Conservation (phyloP, 2,888 invertebrate species). For the Liopterus haemorrhoidalis region DNA sequence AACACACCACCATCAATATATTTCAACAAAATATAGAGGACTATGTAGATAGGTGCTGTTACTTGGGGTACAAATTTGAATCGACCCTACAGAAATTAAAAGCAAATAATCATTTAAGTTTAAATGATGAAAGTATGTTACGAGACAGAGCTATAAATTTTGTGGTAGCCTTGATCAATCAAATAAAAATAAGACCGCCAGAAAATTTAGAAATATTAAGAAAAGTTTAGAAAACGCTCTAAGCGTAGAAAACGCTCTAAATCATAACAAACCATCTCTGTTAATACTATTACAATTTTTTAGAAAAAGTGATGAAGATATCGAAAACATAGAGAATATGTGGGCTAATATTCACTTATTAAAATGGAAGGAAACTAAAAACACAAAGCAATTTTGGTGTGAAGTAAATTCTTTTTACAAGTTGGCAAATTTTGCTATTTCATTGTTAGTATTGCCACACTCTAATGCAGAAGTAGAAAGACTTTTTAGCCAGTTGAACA, state of each 20-base stretch:
- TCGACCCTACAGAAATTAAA: neutral
- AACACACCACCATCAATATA: neutral
- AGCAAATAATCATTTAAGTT: slow-evolving; percentile 1
- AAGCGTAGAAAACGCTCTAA: neutral
- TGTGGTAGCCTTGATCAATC: neutral
- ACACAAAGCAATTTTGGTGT: slow-evolving; percentile 3
- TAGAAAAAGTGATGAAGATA: slow-evolving; percentile 7
- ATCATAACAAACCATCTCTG: neutral
- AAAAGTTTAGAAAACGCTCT: neutral
- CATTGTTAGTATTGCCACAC: no score
- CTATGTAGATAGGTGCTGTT: slow-evolving; percentile 14
- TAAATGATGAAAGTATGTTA: neutral
- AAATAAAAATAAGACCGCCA: neutral
- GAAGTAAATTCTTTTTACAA: slow-evolving; percentile 6
- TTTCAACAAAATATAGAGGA: slow-evolving; percentile 1
- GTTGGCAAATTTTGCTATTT: no score
- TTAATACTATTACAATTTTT: neutral
- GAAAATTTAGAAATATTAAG: slow-evolving; percentile 1
- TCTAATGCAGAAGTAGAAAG: no score
- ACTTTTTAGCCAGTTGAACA: no score
- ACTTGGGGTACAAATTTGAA: slow-evolving; percentile 13
- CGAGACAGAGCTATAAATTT: neutral
- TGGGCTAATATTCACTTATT: slow-evolving; percentile 5
- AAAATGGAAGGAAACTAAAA: neutral
- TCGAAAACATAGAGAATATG: slow-evolving; percentile 4